A percentile compares a stretch with the other conserved stretches of the same genome.
Conservation (phyloP, 53 echinoderm and acorn worm genomes). For the Astropecten irregularis region DNA sequence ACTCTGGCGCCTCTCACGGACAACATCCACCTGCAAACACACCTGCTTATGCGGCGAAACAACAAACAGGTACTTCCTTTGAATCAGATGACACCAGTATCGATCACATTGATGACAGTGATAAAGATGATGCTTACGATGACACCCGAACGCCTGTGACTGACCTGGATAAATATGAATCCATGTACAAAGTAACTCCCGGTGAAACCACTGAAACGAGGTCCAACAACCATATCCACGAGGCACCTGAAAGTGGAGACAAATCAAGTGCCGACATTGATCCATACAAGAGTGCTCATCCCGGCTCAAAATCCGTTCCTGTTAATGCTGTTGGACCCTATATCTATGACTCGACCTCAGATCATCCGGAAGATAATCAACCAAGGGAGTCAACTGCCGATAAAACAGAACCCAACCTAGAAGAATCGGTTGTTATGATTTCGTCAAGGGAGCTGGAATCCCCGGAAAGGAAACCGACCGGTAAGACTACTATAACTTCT, state of each 20-base stretch:
- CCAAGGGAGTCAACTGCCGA: constrained; percentile 3
- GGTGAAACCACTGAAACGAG: background rate
- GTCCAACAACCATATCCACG: background rate
- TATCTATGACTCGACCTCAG: background rate
- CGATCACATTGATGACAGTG: too few species aligned
- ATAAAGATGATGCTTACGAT: too few species aligned
- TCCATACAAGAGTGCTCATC: background rate
- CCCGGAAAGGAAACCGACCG: background rate
- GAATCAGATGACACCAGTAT: too few species aligned
- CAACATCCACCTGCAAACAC: too few species aligned
- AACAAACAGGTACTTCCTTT: too few species aligned
- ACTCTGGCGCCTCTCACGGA: too few species aligned
- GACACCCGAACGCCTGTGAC: background rate
- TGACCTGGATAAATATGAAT: background rate
- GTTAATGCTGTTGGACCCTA: constrained; percentile 37
- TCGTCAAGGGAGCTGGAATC: constrained; percentile 3
- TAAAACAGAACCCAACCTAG: constrained; percentile 23
- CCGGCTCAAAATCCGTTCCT: constrained; percentile 8
- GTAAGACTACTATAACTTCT: background rate
- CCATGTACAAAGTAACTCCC: background rate
- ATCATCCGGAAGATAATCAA: background rate
- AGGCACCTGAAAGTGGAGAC: background rate
- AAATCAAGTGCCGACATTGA: background rate
- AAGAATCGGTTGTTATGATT: constrained; percentile 2
- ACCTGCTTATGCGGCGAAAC: too few species aligned